phyloP scores from a whole-genome alignment of 2,888 invertebrate genomes.

The Thecocarcelia acutangulata region DNA sequence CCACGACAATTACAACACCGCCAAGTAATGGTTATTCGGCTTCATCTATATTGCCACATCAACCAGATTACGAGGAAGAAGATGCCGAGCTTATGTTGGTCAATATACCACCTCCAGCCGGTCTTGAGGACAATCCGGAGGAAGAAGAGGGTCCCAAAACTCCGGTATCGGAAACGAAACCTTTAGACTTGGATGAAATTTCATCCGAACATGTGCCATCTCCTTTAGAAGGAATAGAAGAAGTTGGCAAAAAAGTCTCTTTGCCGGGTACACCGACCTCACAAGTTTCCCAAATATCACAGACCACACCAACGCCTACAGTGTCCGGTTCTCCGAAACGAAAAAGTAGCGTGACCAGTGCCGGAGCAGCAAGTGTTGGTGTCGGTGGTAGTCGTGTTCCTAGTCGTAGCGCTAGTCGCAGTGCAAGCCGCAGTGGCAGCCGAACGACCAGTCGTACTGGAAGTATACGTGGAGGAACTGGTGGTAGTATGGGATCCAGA shows the following conservation, averaged over 20 bases:
- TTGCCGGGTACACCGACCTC: conserved; percentile 74
- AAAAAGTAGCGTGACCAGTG: conserved; percentile 67
- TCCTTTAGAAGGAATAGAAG: conserved; percentile 64
- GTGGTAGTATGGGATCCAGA: conserved; percentile 73
- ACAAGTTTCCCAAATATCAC: conserved; percentile 71
- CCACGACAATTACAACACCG: conserved; percentile 80
- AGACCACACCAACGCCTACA: conserved; percentile 70
- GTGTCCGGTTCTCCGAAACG: conserved; percentile 69
- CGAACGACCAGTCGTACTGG: conserved; percentile 72
- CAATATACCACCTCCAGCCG: conserved; percentile 75
- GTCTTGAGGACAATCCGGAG: conserved; percentile 71
- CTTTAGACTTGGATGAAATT: conserved; percentile 70
- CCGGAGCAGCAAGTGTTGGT: conserved; percentile 74
- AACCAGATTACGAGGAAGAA: conserved; percentile 76
- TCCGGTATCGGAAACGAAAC: conserved; percentile 69
- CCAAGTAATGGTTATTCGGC: conserved; percentile 79
- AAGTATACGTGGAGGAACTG: conserved; percentile 72
- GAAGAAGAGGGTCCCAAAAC: conserved; percentile 67
- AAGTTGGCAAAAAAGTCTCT: conserved; percentile 38
- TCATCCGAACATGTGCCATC: conserved; percentile 52
- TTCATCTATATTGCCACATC: conserved; percentile 78
- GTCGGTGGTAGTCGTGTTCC: conserved; percentile 73
- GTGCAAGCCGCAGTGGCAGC: conserved; percentile 72
- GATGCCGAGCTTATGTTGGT: conserved; percentile 72
- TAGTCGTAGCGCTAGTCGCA: conserved; percentile 75